Base-by-base conservation (phyloP, 1,140 invertebrate species). In the Pantala flavescens region DNA sequence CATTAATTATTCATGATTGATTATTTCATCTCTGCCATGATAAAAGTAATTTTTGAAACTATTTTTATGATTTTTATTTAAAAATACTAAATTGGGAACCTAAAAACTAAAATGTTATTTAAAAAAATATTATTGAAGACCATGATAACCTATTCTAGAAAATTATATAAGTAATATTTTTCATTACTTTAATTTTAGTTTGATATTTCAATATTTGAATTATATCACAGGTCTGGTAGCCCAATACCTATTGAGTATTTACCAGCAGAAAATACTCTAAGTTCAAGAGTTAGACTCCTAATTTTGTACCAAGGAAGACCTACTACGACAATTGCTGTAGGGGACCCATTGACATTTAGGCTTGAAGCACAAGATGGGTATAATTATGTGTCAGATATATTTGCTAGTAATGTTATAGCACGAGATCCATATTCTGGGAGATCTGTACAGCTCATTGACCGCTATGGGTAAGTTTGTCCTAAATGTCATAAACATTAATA, bases 281-380 rank as follows among this genome's bases (percentile, higher is more conserved):
- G 93, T 80, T 94, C 93, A 0, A 90, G 93, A 81, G 92, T 96
- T 0, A 88, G 93, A 23, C 81, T 96, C 75, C 85, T 93, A 82
- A 94, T 96, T 76, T 79, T 96, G 10, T 96, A 95, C 80, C 91
- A 96, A 83, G 93, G 93, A 21, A 84, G 93, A 78, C 94, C 94
- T 0, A 96, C 94, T 0, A 96, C 94, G 0, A 96, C 94, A 0
- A 96, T 97, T 70, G 94, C 94, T 3, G 94, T 97, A n/a, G 94
- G 94, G 14, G 94, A 97, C 85, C 93, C 94, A 0, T 82, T 97
- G 0, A 96, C 93, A 0, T 96, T 97, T 84, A 87, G 93, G 74
- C 81, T 97, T 36, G 94, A 96, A 85, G 90, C 93, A 0, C 91
- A 95, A 82, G 92, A 94, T 80, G 93, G 93, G 77, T 94, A 94